Evolutionary conservation across 2,888 invertebrate species (phyloP), one percentile per base, ranked within the genome.

Genomic region (Neelides folsomi): DNA sequence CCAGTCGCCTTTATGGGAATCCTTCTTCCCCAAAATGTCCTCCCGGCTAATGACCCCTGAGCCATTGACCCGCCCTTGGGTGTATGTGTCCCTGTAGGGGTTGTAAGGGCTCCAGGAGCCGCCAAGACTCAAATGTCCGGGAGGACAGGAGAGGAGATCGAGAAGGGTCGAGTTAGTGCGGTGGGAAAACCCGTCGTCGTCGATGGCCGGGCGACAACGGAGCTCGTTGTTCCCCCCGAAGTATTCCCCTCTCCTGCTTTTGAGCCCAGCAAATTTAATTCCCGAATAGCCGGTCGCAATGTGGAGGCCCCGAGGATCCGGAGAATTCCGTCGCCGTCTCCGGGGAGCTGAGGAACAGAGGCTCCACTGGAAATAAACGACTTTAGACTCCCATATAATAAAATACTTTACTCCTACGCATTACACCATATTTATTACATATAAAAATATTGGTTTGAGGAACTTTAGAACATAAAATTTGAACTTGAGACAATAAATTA

Each of bases 211-310:
- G 20, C 54, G 45, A 42, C 53, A 55, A 35, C 50, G 41, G 13
- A 48, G 42, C 47, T 53, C 47, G 42, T 41, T 46, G 44, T 55
- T 55, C 36, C 18, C 48, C 19, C 53, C 52, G 47, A 53, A 53
- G 43, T 47, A 53, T 44, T 47, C 38, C 37, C 36, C 49, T 37
- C 49, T 49, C 13, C 45, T 44, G 27, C 47, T 43, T 42, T 50
- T 50, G 38, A 53, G 16, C 12, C 51, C 51, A 34, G 46, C 45
- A 46, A 51, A 51, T 12, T 51, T 51, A 34, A 51, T 50, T 7
- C 50, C 53, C 15, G 53, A 53, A 36, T 53, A 53, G 46, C 53
- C 53, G 39, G 47, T 50, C 39, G 47, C 47, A 13, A 53, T 50
- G 20, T 46, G 34, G 12, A 51, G 27, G 8, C 51, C 51, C 12